A percentile compares a stretch with the other conserved stretches of the same genome.
phyloP scores from a whole-genome alignment of 2,113 vertebrate genomes.

The Elephas maximus region DNA sequence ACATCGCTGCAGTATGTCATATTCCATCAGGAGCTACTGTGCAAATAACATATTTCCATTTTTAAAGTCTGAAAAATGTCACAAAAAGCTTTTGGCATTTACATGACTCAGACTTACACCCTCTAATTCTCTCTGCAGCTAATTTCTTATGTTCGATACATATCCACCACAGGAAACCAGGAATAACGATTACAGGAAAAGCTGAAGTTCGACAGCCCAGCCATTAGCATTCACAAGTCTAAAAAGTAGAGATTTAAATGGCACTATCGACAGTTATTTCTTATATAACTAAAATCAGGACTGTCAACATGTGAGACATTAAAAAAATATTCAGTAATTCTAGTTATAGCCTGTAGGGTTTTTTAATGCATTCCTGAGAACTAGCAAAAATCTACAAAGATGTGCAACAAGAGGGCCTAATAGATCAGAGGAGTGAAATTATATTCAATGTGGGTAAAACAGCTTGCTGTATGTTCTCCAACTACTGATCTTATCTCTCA shows the following conservation, averaged over 20 bases:
- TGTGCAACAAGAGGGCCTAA: slow-evolving; percentile 79
- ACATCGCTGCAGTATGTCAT: slow-evolving; percentile 83
- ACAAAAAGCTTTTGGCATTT: slow-evolving; percentile 91
- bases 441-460: slow-evolving; percentile 80
- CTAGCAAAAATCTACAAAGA: slow-evolving; percentile 81
- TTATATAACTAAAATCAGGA: slow-evolving; percentile 80
- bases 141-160: slow-evolving; percentile 88
- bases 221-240: slow-evolving; percentile 79
- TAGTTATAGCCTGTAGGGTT: slow-evolving; percentile 77
- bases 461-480: slow-evolving; percentile 78
- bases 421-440: slow-evolving; percentile 81
- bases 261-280: slow-evolving; percentile 76
- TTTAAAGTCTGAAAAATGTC: slow-evolving; percentile 90
- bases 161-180: slow-evolving; percentile 87
- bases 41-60: slow-evolving; percentile 91
- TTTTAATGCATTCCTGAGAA: slow-evolving; percentile 80
- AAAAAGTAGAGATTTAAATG: slow-evolving; percentile 80
- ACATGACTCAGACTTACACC: slow-evolving; percentile 88
- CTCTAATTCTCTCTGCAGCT: slow-evolving; percentile 89
- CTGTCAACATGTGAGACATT: slow-evolving; percentile 81
- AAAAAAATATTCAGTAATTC: slow-evolving; percentile 85
- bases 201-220: slow-evolving; percentile 77
- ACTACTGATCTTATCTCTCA: slow-evolving; percentile 81
- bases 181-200: slow-evolving; percentile 86
- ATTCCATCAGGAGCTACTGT: slow-evolving; percentile 87